Percentiles rank a stretch among this genome's conserved stretches.
phyloP scores from a whole-genome alignment of 2,888 invertebrate species.

The Tiliacea citrago region DNA sequence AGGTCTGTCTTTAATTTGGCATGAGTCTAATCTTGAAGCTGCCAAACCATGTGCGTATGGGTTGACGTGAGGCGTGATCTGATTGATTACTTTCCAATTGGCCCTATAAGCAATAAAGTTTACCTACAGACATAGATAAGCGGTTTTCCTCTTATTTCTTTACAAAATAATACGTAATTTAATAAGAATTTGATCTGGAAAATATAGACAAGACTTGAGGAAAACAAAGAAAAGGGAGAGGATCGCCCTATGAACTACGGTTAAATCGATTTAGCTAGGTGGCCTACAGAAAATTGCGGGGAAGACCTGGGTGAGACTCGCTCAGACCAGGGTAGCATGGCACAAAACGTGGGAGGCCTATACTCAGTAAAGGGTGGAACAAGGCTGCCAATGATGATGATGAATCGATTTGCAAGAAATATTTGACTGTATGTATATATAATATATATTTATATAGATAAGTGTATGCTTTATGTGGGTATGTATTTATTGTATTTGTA shows the following conservation, averaged over 20 bases:
- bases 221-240: background rate
- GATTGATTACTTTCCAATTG: conserved; percentile 6
- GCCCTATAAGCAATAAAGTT: background rate
- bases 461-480: no score
- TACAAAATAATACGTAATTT: background rate
- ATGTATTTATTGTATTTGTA: no score
- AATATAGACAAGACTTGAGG: background rate
- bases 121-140: background rate
- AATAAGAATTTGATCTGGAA: background rate
- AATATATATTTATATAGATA: no score
- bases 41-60: conserved; percentile 4
- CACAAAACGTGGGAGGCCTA: no score
- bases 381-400: no score
- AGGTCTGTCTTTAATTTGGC: conserved; percentile 39
- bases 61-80: background rate
- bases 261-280: background rate
- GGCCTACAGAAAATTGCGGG: no score
- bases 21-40: conserved; percentile 16
- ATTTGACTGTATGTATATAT: no score
- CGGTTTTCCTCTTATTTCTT: background rate
- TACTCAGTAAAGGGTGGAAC: no score
- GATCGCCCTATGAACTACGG: background rate
- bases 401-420: background rate
- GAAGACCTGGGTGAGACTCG: no score
- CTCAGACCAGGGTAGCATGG: no score